Conservation (phyloP, 2,888 invertebrate species). For the Coenonympha arcania region DNA sequence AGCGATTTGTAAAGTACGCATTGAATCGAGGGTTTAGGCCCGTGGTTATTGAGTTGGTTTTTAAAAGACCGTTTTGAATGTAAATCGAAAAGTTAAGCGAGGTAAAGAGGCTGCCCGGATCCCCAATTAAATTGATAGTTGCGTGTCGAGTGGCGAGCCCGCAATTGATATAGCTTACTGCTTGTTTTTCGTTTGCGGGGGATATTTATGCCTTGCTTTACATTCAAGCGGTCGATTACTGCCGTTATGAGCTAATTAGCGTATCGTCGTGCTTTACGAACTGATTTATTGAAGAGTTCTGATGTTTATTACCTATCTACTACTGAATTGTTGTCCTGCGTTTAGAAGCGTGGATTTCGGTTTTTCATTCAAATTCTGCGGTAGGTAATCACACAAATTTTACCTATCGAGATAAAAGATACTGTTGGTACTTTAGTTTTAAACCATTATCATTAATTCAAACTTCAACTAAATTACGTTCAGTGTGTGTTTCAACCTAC, state of each 20-base stretch:
- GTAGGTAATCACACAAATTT: too few species aligned
- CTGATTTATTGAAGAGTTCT: not conserved
- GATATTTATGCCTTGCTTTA: slow-evolving; percentile 12
- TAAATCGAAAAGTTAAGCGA: slow-evolving; percentile 73
- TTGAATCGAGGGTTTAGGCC: slow-evolving; percentile 58
- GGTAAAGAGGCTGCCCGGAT: slow-evolving; percentile 64
- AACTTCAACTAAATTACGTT: too few species aligned
- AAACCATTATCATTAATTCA: too few species aligned
- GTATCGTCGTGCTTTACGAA: slow-evolving; percentile 11
- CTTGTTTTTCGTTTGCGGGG: slow-evolving; percentile 16
- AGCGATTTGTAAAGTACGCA: slow-evolving; percentile 58
- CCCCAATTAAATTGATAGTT: slow-evolving; percentile 72
- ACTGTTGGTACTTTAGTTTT: too few species aligned
- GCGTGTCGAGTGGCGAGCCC: slow-evolving; percentile 37
- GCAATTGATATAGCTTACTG: slow-evolving; percentile 23
- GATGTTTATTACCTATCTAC: not conserved
- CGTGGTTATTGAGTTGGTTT: slow-evolving; percentile 68
- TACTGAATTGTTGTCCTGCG: too few species aligned
- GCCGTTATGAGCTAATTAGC: slow-evolving; percentile 2
- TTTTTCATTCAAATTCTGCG: too few species aligned
- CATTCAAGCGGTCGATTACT: slow-evolving; percentile 10
- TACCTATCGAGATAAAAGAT: too few species aligned
- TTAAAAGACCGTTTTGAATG: slow-evolving; percentile 73
- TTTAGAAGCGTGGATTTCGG: too few species aligned
- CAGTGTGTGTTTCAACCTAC: too few species aligned